A percentile compares a stretch with the other conserved stretches of the same genome.
Evolutionary conservation across 2,113 vertebrate species (phyloP).

Genomic region (Antidorcas marsupialis): DNA sequence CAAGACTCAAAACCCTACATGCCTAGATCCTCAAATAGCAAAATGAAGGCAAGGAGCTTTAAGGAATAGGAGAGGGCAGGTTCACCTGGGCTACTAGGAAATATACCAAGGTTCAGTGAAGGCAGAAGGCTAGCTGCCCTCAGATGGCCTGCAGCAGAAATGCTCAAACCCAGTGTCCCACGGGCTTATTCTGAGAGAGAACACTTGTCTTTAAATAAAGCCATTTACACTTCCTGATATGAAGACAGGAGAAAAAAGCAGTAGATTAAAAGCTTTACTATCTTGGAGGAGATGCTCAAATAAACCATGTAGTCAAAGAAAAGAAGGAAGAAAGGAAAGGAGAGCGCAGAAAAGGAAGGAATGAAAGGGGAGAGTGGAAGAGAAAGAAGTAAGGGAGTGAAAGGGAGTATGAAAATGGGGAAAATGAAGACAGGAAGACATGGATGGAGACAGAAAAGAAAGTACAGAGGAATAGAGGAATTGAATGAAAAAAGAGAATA

Average conservation of each 20-base stretch:
- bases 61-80: not conserved
- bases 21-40: not conserved
- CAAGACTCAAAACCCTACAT: not conserved
- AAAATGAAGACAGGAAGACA: not conserved
- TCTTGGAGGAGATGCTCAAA: not conserved
- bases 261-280: not conserved
- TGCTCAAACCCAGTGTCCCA: not conserved
- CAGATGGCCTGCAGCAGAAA: not conserved
- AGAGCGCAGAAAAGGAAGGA: too few species aligned
- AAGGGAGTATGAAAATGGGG: not conserved
- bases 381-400: not conserved
- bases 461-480: not conserved
- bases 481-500: not conserved
- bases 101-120: not conserved
- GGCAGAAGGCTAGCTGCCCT: not conserved
- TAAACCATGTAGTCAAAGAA: not conserved
- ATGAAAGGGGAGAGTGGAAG: not conserved
- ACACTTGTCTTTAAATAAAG: not conserved
- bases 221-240: not conserved
- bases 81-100: not conserved
- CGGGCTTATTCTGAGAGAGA: not conserved
- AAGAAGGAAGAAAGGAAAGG: not conserved
- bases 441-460: not conserved
- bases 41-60: not conserved
- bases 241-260: not conserved